Percentiles rank a stretch among this genome's conserved stretches.
Evolutionary conservation across 2,113 vertebrate genomes (phyloP).

Genomic region (Brachyistius frenatus): DNA sequence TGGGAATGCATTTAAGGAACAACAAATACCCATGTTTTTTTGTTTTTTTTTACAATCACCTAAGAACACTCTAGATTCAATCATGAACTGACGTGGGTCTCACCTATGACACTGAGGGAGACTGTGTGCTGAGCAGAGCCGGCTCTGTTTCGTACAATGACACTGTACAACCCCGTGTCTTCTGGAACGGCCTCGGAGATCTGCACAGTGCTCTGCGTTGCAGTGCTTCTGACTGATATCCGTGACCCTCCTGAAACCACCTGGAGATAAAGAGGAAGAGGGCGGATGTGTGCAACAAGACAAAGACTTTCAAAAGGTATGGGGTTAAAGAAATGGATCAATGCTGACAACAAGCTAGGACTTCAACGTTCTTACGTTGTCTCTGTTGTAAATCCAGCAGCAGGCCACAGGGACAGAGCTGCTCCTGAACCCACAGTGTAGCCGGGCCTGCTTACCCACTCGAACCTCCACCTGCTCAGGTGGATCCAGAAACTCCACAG

Average conservation of each 20-base stretch:
- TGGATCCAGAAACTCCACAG: conserved; percentile 77
- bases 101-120: conserved; percentile 82
- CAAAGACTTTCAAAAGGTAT: not conserved
- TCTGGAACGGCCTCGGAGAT: conserved; percentile 68
- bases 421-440: conserved; percentile 79
- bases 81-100: not conserved
- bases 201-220: conserved; percentile 65
- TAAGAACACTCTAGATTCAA: too few relatives aligned
- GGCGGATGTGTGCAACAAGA: not conserved
- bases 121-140: conserved; percentile 79
- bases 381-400: conserved; percentile 85
- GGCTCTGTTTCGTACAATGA: conserved; percentile 72
- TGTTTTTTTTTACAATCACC: too few relatives aligned
- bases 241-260: conserved; percentile 63
- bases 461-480: conserved; percentile 78
- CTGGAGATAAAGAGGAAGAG: conserved; percentile 37
- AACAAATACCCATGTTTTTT: too few relatives aligned
- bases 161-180: conserved; percentile 80
- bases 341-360: too few relatives aligned
- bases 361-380: conserved; percentile 67
- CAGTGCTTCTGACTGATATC: conserved; percentile 60
- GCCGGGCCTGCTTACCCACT: conserved; percentile 72
- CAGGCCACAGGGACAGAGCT: conserved; percentile 80
- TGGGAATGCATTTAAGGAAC: too few relatives aligned
- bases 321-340: not conserved